Evolutionary conservation across 2,113 vertebrate species (phyloP).

Genomic region (Etia nguti): DNA sequence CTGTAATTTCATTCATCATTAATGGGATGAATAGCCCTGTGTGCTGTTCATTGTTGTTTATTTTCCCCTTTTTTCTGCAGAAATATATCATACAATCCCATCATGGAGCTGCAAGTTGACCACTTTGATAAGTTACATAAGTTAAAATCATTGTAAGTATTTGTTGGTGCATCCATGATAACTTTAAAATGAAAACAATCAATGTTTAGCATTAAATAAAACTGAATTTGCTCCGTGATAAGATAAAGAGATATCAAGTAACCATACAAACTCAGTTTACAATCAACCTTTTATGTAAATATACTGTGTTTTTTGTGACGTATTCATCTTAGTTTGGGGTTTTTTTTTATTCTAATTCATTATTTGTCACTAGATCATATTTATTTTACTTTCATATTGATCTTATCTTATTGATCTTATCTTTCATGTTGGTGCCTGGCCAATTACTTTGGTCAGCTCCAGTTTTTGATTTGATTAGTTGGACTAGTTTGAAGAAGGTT

Average conservation of each 20-base stretch:
- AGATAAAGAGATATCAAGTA: neutral
- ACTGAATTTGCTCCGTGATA: neutral
- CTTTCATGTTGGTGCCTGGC: neutral
- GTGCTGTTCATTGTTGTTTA: neutral
- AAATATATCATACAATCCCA: conserved; percentile 93
- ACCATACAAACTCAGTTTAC: neutral
- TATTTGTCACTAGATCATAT: neutral
- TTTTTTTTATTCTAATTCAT: neutral
- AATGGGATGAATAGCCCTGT: neutral
- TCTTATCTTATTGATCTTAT: neutral
- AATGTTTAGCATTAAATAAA: neutral
- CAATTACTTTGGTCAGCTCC: neutral
- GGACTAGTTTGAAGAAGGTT: neutral
- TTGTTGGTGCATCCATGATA: neutral
- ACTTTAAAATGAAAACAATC: neutral
- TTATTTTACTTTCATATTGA: neutral
- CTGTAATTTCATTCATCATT: neutral
- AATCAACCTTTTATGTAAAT: neutral
- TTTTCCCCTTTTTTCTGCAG: conserved; percentile 60
- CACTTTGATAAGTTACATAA: conserved; percentile 89
- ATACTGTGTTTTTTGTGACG: neutral
- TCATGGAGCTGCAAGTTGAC: conserved; percentile 81
- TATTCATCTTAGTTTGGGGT: neutral
- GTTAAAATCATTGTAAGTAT: conserved; percentile 93
- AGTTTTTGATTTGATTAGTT: neutral